A percentile compares a stretch with the other conserved stretches of the same genome.
Evolutionary conservation across 2,888 invertebrate genomes (phyloP).

Genomic region (Drosophila kanekoi): DNA sequence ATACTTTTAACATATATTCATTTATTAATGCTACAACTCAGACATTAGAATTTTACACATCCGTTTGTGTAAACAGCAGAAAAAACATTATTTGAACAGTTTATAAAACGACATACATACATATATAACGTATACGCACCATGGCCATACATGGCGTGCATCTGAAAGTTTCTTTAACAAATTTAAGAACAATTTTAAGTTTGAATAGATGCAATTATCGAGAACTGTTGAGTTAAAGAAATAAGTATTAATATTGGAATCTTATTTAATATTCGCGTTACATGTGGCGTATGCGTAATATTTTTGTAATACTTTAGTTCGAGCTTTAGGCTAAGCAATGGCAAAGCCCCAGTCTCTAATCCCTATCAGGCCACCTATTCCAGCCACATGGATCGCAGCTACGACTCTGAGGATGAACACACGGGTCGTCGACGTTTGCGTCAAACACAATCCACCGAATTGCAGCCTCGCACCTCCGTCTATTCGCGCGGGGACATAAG

Average conservation of each 20-base stretch:
- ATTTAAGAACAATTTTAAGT: too few relatives aligned
- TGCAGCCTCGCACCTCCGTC: constrained; percentile 85
- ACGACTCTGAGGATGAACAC: constrained; percentile 93
- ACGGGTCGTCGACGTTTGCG: constrained; percentile 89
- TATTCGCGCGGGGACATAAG: constrained; percentile 94
- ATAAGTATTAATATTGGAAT: neutral
- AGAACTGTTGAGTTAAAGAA: too few relatives aligned
- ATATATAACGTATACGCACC: too few relatives aligned
- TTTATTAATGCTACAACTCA: too few relatives aligned
- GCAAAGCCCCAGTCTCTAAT: constrained; percentile 22
- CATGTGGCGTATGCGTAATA: constrained; percentile 22
- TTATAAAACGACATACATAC: too few relatives aligned
- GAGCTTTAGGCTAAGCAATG: neutral
- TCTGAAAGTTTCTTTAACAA: too few relatives aligned
- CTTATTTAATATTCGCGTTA: neutral
- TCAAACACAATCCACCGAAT: constrained; percentile 86
- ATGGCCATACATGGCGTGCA: too few relatives aligned
- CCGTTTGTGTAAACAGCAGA: too few relatives aligned
- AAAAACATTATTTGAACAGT: too few relatives aligned
- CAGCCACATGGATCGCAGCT: constrained; percentile 86
- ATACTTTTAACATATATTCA: too few relatives aligned
- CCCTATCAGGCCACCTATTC: constrained; percentile 69
- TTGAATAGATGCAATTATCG: too few relatives aligned
- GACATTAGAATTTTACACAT: too few relatives aligned
- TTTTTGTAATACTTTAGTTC: neutral